Evolutionary conservation across 2,113 vertebrate species (phyloP), one percentile per base, ranked within the genome.

Genomic region (Hemicordylus capensis): DNA sequence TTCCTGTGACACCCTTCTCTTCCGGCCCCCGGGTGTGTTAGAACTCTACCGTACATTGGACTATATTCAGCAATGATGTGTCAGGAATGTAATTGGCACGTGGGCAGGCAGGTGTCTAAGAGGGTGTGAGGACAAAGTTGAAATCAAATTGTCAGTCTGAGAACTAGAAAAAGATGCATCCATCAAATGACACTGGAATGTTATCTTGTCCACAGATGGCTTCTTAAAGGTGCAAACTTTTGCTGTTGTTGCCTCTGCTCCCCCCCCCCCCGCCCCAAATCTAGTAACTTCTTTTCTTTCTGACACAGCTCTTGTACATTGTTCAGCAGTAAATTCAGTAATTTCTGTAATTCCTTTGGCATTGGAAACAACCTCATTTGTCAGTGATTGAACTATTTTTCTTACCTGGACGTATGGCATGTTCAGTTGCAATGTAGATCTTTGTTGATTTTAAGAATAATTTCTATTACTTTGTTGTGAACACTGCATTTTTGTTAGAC

Each of bases 51-150:
- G 6, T 34, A 84, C 59, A 12, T 19, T 80, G 77, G n/a, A 26
- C 75, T 88, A 59, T 82, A 74, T 76, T 81, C 76, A 72, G 17
- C 84, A 48, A 1, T 89, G 59, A 72, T 90, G 79, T 31, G 2
- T 70, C 78, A 89, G 48, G 84, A 81, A 77, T 51, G 34, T 1
- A 77, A 79, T 79, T 58, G 64, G 37, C 37, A 70, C 24, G 66
- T 78, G 28, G 37, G 54, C 31, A 78, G 64, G 14, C 22, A 85
- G 37, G 31, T 85, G 76, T 70, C 56, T 67, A 34, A 78, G 34
- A 54, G 39, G 39, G 42, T 59, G 39, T 61, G 54, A 24, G 34
- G 28, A 59, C 26, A 82, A 6, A 39, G 19, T 82, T 89, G 59
- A 42, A 88, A 69, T 11, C 66, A 86, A 91, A 81, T 37, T 0